Conservation (phyloP, 2,113 vertebrate species). For the Ceyx margarethae region DNA sequence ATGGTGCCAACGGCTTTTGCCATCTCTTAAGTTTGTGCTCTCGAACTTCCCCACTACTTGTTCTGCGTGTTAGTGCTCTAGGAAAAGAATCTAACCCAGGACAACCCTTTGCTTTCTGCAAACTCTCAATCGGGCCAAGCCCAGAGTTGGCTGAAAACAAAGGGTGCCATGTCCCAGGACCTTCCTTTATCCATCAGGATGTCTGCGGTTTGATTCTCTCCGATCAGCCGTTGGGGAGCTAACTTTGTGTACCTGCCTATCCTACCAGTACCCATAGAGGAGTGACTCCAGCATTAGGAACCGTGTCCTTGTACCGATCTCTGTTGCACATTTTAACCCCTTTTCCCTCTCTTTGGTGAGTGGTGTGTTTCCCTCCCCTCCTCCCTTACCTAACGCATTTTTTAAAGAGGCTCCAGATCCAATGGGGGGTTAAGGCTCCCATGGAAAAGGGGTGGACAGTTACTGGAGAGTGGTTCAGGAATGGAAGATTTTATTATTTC, state of each 20-base stretch:
- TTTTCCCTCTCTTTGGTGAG: slow-evolving; percentile 69
- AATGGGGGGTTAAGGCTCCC: neutral
- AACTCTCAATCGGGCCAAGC: neutral
- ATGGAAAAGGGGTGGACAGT: slow-evolving; percentile 28
- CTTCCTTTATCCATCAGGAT: neutral
- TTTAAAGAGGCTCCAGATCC: neutral
- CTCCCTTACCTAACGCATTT: slow-evolving; percentile 33
- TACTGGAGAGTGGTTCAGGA: slow-evolving; percentile 56
- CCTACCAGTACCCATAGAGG: slow-evolving; percentile 42
- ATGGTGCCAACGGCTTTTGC: slow-evolving; percentile 57
- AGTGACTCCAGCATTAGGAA: slow-evolving; percentile 56
- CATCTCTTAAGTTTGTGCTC: slow-evolving; percentile 49
- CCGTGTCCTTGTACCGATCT: slow-evolving; percentile 66
- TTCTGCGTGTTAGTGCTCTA: slow-evolving; percentile 16
- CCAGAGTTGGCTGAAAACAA: slow-evolving; percentile 2
- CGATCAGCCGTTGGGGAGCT: neutral
- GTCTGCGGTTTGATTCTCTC: slow-evolving; percentile 14
- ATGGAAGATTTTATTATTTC: slow-evolving; percentile 74
- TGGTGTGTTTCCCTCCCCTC: slow-evolving; percentile 62
- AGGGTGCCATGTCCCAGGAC: neutral
- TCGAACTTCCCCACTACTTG: neutral
- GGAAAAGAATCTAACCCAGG: neutral
- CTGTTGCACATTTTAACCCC: slow-evolving; percentile 58
- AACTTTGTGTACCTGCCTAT: slow-evolving; percentile 12
- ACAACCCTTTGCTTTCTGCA: neutral